phyloP scores from a whole-genome alignment of 2,888 invertebrate species.

The Chrysolina oricalcia region DNA sequence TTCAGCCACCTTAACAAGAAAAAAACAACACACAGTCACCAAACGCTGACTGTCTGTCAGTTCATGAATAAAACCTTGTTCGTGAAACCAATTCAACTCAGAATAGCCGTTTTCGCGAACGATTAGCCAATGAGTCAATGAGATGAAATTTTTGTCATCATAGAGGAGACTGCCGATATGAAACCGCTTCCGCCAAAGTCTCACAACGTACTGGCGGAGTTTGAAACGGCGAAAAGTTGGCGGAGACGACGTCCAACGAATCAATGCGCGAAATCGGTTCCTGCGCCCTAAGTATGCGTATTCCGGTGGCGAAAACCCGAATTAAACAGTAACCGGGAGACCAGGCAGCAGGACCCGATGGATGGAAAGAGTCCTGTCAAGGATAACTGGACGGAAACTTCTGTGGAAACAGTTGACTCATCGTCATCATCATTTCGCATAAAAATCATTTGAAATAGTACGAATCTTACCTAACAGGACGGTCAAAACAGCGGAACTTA shows the following conservation, averaged over 20 bases:
- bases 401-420: no score
- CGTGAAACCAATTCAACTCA: conserved; percentile 20
- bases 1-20: conserved; percentile 48
- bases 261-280: conserved; percentile 66
- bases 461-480: no score
- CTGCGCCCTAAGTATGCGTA: conserved; percentile 63
- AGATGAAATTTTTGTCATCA: conserved; percentile 25
- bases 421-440: no score
- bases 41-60: conserved; percentile 24
- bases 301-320: conserved; percentile 62
- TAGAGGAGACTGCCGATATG: conserved; percentile 35
- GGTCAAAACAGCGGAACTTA: no score
- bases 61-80: conserved; percentile 4
- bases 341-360: background rate
- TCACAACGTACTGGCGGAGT: conserved; percentile 65
- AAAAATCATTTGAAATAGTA: no score
- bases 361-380: background rate
- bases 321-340: conserved; percentile 52
- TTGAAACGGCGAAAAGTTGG: conserved; percentile 59
- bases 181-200: conserved; percentile 50
- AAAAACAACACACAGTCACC: conserved; percentile 53
- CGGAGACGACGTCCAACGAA: conserved; percentile 61
- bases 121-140: conserved; percentile 28
- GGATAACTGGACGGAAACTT: background rate
- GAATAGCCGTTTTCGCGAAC: conserved; percentile 16